Base-by-base conservation (phyloP, 2,888 invertebrate species). In the Iselma pallidipennis region DNA sequence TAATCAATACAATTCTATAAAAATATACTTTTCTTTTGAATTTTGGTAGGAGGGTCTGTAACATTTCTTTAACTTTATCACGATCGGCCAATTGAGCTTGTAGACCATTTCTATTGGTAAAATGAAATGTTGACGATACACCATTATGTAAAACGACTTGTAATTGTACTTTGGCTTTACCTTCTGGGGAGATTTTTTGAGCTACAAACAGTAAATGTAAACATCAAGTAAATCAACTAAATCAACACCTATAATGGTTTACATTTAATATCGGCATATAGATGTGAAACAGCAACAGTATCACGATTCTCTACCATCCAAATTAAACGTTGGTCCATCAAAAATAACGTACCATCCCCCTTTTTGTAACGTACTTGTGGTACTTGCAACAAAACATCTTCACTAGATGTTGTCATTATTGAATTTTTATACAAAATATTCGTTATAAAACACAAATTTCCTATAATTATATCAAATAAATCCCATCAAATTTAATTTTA, bases 151-250 rank as follows among this genome's bases (percentile, higher is more conserved):
- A 84, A 19, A 97, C 95, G 19, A 98, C 90, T 85, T 99, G 99
- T 14, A 99, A 85, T 81, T 99, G 99, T 57, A 99, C 95, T 84
- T 99, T 99, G 25, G 96, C 91, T 82, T 99, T 99, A 25, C 96
- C 96, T 74, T 91, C 96, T 0, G 98, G 97, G 25, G 94, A 94
- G 73, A 99, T 98, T 84, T 98, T 96, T 86, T 99, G 98, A 58
- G 81, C 81, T 82, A 68, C 21, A 53, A 45, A 21, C 45, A 78
- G 65, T 52, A 14, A 37, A 55, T 50, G 37, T 65, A 57, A 42
- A 57, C 9, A 45, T 12, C 49, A 19, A 42, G 10, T 28, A 23
- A 4, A 16, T 26, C 14, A n/a, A 25, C 23, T 21, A 42, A 48
- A 23, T n/a, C 2, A 55, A 45, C 51, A 37, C 25, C 12, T 31